Base-by-base conservation (phyloP, 2,888 invertebrate genomes). In the Branchipolynoe longqiensis region DNA sequence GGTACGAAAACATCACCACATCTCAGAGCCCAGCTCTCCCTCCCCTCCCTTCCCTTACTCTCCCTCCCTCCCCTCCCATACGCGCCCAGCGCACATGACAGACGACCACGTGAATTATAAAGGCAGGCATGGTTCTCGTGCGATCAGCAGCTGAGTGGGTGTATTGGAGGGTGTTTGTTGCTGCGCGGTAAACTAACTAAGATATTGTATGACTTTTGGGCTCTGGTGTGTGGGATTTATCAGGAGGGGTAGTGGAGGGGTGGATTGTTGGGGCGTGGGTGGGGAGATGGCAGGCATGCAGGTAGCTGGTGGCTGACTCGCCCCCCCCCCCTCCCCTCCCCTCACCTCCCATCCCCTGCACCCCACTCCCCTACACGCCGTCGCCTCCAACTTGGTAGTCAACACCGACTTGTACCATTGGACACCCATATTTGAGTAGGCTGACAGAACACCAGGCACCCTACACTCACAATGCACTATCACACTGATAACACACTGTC, bases 1-100 rank as follows among this genome's bases (percentile, higher is more conserved):
- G 38, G 69, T 69, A 69, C 69, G n/a, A 69, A 69, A 69, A 69
- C 69, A 69, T 69, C 69, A 69, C 38, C 69, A 38, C 4, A 25
- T 69, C 38, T 69, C 69, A 18, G 14, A 33, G 1, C 22, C 36
- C 69, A 14, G n/a, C 14, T 31, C 18, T 62, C 28, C 3, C 18
- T n/a, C n/a, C n/a, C n/a, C n/a, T n/a, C n/a, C n/a, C n/a, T n/a
- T n/a, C n/a, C n/a, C n/a, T n/a, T n/a, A n/a, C n/a, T n/a, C n/a
- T n/a, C n/a, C n/a, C n/a, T n/a, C n/a, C n/a, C n/a, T n/a, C n/a
- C n/a, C n/a, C n/a, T n/a, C n/a, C n/a, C n/a, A n/a, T n/a, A n/a
- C n/a, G n/a, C n/a, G n/a, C n/a, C n/a, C n/a, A n/a, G n/a, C n/a
- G 48, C 8, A 48, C 48, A 48, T 48, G 48, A n/a, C 25, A 33